These are phyloP conservation scores for Torymus auratus DNA, from an alignment of 2,888 invertebrate genomes.

Conservation along the genomic window DNA sequence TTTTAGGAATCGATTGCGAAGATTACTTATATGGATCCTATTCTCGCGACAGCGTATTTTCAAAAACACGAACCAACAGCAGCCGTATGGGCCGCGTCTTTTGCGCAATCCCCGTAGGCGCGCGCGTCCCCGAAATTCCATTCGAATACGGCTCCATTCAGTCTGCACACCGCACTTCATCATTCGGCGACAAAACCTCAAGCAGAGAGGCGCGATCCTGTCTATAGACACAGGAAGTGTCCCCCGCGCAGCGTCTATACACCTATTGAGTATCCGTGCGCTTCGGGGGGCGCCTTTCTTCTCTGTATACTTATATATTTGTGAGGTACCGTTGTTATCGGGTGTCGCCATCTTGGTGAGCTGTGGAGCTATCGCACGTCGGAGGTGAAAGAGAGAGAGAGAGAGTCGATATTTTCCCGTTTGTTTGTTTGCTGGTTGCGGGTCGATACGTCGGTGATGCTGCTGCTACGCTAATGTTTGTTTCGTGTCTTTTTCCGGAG, in stretches of 20 bases:
- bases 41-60: no score
- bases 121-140: no score
- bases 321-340: conserved; percentile 22
- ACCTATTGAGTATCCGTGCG: conserved; percentile 9
- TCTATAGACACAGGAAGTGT: conserved; percentile 30
- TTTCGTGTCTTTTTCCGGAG: conserved; percentile 23
- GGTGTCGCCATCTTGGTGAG: conserved; percentile 41
- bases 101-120: no score
- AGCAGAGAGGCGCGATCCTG: no score
- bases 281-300: conserved; percentile 14
- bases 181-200: no score
- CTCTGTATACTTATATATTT: neutral
- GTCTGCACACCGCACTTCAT: no score
- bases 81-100: no score
- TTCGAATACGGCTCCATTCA: no score
- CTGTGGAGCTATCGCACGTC: neutral
- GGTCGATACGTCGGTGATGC: neutral
- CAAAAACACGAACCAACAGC: no score
- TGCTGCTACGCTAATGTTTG: conserved; percentile 15
- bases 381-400: neutral
- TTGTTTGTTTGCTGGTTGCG: neutral
- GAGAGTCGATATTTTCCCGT: conserved; percentile 5
- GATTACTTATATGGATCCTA: no score
- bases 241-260: neutral
- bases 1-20: no score